Evolutionary conservation across 2,113 vertebrate genomes (phyloP), one percentile per base, ranked within the genome.

Genomic region (Terrapene triunguis): DNA sequence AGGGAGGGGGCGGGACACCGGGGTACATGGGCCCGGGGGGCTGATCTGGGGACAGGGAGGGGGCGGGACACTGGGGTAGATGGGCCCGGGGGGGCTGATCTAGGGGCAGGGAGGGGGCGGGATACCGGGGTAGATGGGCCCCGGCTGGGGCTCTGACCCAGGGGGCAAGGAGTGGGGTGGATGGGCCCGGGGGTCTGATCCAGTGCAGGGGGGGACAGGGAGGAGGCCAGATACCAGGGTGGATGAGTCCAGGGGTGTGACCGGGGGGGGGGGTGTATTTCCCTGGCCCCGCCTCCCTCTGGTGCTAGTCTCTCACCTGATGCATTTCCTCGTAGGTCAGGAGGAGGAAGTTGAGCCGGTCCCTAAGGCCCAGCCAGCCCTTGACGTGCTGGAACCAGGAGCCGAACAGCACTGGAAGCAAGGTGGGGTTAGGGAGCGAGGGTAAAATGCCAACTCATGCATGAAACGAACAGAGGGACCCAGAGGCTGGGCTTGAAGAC

Each of bases 381-480:
- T 91, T 96, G 12, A 94, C 83, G 50, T 94, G 91, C 76, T 94
- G 88, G 90, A 96, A 91, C 93, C 93, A 94, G 42, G 85, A 50
- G 38, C 82, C 88, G 76, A 87, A 93, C 3, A 91, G 42, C 54
- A 81, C 95, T 96, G 76, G 24, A n/a, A 47, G 22, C 38, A 62
- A 27, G 35, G 65, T 4, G 17, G n/a, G n/a, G 16, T 65, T 65
- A 38, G n/a, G n/a, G 65, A 72, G n/a, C 3, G 19, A 38, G 65
- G 65, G n/a, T 21, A 72, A 35, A 38, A 72, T 38, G n/a, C 19
- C 65, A 72, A 38, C 9, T 10, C 19, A 35, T 13, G 62, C 7
- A 35, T 16, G 13, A 16, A 65, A 35, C 14, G 3, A 65, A 65
- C 29, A 35, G 62, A 17, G n/a, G n/a, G 65, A n/a, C 35, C 62